These are phyloP conservation scores for Apotomis betuletana DNA, from an alignment of 2,888 invertebrate genomes.

Conservation along the genomic window DNA sequence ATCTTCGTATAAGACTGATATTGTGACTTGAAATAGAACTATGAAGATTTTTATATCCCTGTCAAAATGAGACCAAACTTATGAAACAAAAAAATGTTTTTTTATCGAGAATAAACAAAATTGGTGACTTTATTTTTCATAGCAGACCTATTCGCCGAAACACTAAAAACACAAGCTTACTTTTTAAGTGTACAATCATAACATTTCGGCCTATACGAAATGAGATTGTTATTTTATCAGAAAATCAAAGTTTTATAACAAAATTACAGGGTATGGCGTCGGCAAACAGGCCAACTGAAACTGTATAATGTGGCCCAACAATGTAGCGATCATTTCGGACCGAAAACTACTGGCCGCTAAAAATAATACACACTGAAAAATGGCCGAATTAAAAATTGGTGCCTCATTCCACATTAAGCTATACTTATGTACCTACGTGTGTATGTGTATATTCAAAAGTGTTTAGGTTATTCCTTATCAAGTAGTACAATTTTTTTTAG, in stretches of 20 bases:
- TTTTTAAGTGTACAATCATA: conserved; percentile 22
- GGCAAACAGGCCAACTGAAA: conserved; percentile 25
- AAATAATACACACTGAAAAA: conserved; percentile 2
- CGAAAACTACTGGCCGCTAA: not conserved
- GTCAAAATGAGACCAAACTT: no score
- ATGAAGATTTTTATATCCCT: no score
- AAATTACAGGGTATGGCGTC: conserved; percentile 26
- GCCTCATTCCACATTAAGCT: no score
- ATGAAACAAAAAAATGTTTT: no score
- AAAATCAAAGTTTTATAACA: conserved; percentile 40
- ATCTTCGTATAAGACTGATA: not conserved
- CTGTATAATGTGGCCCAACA: conserved; percentile 33
- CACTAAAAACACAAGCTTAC: conserved; percentile 1
- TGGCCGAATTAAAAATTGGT: no score
- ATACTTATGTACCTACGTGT: no score
- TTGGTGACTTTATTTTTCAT: not conserved
- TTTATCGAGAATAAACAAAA: not conserved
- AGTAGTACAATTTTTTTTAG: no score
- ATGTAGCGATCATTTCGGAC: conserved; percentile 8
- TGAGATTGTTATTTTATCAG: conserved; percentile 23
- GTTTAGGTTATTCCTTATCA: no score
- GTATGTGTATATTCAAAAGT: no score
- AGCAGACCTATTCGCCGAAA: not conserved
- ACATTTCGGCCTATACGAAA: conserved; percentile 8
- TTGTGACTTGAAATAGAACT: not conserved